Conservation (phyloP, 2,888 invertebrate species). For the Erannis defoliaria region DNA sequence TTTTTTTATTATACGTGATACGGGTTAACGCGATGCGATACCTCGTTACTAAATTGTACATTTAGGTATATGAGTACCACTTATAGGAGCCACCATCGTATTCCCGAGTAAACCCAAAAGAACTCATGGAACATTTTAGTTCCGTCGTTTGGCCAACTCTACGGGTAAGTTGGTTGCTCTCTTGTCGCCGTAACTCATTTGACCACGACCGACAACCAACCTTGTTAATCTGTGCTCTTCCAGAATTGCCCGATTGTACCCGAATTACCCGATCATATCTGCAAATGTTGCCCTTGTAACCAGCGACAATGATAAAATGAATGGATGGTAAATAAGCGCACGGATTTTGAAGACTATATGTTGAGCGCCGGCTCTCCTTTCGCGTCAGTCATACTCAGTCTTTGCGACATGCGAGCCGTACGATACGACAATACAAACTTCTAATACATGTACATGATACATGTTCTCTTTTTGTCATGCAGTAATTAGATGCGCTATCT, state of each 20-base stretch:
- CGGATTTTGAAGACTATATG: too few species aligned
- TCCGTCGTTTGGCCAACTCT: background rate
- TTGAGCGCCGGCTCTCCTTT: too few species aligned
- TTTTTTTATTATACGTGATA: slow-evolving; percentile 1
- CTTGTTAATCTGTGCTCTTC: background rate
- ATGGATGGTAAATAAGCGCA: too few species aligned
- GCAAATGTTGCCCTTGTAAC: background rate
- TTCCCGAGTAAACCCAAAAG: background rate
- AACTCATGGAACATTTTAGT: background rate
- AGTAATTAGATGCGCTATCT: too few species aligned
- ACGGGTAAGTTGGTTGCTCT: background rate
- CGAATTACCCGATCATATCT: background rate
- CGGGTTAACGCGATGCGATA: background rate
- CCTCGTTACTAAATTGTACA: background rate
- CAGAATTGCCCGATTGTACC: background rate
- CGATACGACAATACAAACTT: too few species aligned
- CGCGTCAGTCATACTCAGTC: too few species aligned
- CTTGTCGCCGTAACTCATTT: background rate
- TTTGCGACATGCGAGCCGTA: too few species aligned
- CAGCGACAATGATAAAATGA: too few species aligned
- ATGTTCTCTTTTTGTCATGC: too few species aligned
- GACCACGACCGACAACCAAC: background rate
- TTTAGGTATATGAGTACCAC: background rate
- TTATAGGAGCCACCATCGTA: background rate
- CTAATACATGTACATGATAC: too few species aligned